Conservation (phyloP, 2,797 vertebrate genomes). For the Falco columbarius region DNA sequence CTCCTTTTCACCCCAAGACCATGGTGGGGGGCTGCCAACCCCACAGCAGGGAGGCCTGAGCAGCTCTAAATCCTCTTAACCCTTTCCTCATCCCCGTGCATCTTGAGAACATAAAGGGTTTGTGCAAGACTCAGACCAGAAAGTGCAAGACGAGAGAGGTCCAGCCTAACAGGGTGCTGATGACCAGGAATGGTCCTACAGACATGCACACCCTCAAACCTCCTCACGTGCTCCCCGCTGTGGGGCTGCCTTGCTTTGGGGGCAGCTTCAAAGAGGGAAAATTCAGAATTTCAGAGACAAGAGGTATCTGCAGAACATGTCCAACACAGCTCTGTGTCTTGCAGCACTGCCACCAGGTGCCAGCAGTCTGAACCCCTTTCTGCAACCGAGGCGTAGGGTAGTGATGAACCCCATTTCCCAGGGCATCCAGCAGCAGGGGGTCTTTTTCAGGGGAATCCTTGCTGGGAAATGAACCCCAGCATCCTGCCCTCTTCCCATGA, state of each 20-base stretch:
- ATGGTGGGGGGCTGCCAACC: not conserved
- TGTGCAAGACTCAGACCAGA: fast-evolving
- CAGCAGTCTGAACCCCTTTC: not conserved
- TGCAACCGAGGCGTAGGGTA: fast-evolving
- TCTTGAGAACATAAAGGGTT: not conserved
- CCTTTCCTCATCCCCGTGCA: not conserved
- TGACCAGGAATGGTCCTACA: not conserved
- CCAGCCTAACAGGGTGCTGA: not conserved
- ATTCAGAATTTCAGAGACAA: not conserved
- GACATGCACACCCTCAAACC: not conserved
- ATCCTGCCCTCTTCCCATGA: not conserved
- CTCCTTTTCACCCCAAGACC: not conserved
- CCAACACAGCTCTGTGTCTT: not conserved
- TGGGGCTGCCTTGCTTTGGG: not conserved
- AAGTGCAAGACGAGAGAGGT: not conserved
- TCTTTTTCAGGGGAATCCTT: fast-evolving
- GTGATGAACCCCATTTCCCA: not conserved
- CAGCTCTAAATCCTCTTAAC: not conserved
- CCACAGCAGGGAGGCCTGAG: not conserved
- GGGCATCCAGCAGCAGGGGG: not conserved
- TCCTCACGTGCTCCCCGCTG: fast-evolving
- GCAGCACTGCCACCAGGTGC: not conserved
- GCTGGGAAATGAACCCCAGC: not conserved
- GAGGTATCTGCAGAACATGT: fast-evolving
- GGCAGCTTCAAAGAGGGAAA: not conserved